Evolutionary conservation across 2,888 invertebrate species (phyloP).

Genomic region (Azorinus chamasolen): DNA sequence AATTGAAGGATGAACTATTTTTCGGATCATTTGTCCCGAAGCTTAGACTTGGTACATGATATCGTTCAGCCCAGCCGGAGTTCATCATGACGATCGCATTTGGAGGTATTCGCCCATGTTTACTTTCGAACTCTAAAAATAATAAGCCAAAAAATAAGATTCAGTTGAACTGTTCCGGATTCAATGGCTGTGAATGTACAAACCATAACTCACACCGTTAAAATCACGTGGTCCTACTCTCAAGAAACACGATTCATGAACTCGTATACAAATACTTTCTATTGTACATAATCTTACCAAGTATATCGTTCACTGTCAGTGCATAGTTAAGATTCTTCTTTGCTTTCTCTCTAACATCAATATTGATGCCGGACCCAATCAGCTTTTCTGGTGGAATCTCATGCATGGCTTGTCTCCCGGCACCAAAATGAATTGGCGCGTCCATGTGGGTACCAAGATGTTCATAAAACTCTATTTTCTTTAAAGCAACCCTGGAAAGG

Average conservation of each 20-base stretch:
- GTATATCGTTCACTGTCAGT: conserved; percentile 82
- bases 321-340: conserved; percentile 57
- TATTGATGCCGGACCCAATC: conserved; percentile 82
- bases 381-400: conserved; percentile 87
- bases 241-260: too few species aligned
- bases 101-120: conserved; percentile 84
- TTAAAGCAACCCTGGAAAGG: conserved; percentile 13
- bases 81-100: conserved; percentile 86
- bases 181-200: too few species aligned
- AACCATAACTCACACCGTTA: too few species aligned
- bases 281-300: conserved; percentile 47
- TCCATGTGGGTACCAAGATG: conserved; percentile 90
- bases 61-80: conserved; percentile 83
- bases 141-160: too few species aligned
- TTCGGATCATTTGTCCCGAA: conserved; percentile 43
- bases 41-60: conserved; percentile 69
- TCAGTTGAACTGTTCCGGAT: too few species aligned
- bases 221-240: too few species aligned
- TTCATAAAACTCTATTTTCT: conserved; percentile 83
- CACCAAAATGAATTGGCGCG: conserved; percentile 89
- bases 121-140: conserved; percentile 65
- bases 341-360: conserved; percentile 68
- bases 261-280: too few species aligned
- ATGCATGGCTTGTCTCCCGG: conserved; percentile 87
- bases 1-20: conserved; percentile 40